Conservation (phyloP, 2,113 vertebrate species). For the Ahaetulla prasina region DNA sequence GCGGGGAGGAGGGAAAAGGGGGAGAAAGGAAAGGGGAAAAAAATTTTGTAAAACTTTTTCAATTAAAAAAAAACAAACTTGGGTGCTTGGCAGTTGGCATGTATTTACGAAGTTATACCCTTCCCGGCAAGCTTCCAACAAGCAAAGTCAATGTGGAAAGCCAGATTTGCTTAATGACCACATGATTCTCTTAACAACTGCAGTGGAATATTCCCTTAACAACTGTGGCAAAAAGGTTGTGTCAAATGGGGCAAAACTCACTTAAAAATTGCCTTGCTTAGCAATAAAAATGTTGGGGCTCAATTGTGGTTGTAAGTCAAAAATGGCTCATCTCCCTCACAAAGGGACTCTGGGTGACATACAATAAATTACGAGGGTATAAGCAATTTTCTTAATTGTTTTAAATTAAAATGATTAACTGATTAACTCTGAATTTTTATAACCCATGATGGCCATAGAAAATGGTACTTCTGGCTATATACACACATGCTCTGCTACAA, state of each 20-base stretch:
- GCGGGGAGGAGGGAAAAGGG: too few relatives aligned
- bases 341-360: not conserved
- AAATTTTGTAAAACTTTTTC: too few relatives aligned
- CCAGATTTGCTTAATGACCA: not conserved
- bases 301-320: not conserved
- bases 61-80: too few relatives aligned
- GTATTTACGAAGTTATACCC: not conserved
- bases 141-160: not conserved
- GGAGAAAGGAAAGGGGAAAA: too few relatives aligned
- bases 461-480: not conserved
- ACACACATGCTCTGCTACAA: not conserved
- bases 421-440: not conserved
- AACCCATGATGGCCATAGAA: not conserved
- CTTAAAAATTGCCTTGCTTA: not conserved
- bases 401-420: not conserved
- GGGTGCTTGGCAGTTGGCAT: not conserved
- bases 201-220: not conserved
- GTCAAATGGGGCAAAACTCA: not conserved
- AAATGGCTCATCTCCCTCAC: not conserved
- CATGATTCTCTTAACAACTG: not conserved
- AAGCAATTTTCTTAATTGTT: not conserved
- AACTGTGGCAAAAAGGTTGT: not conserved
- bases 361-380: not conserved
- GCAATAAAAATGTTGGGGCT: not conserved
- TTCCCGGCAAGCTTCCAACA: not conserved